Base-by-base conservation (phyloP, 2,888 invertebrate species). In the Cerastis rubricosa region DNA sequence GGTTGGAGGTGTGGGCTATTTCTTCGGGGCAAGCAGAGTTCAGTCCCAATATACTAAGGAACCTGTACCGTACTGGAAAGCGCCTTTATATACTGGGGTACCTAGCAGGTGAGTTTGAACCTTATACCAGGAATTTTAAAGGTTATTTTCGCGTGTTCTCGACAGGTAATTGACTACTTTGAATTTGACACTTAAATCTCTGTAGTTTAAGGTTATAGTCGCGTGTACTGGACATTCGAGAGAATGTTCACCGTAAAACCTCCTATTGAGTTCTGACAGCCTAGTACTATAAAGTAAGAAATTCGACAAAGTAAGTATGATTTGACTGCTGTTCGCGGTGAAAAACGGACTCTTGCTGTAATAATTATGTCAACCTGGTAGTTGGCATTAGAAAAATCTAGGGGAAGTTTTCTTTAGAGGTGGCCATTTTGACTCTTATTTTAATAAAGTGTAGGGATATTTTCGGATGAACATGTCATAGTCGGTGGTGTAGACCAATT, bases 401-500 rank as follows among this genome's bases (percentile, higher is more conserved):
- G n/a, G 4, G 9, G n/a, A 64, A 17, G 17, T n/a, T 14, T 61
- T 29, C 19, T 61, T 61, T 29, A n/a, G 54, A 4, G 4, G 2
- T 9, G 51, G 12, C 11, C 11, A 12, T 54, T n/a, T 54, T 12
- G 54, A n/a, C 54, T n/a, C n/a, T 54, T n/a, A n/a, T 12, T n/a
- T n/a, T n/a, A 54, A 54, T 54, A 12, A 11, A 35, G 22, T 61
- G 19, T 19, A 22, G 19, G 19, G 19, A 11, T 35, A 35, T 22
- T 22, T 61, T 61, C 35, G 35, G 5, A 11, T 35, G 35, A 29
- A 61, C 29, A 61, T 19, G 57, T 66, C 93, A 98, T 99, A 98
- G 89, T 99, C 0, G 99, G 99, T 0, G 98, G 99, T 1, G 98
- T 99, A 78, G 99, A 99, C 0, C 99, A 99, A 93, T 99, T 99